phyloP scores from a whole-genome alignment of 2,113 vertebrate species.

The Nesogale talazaci region DNA sequence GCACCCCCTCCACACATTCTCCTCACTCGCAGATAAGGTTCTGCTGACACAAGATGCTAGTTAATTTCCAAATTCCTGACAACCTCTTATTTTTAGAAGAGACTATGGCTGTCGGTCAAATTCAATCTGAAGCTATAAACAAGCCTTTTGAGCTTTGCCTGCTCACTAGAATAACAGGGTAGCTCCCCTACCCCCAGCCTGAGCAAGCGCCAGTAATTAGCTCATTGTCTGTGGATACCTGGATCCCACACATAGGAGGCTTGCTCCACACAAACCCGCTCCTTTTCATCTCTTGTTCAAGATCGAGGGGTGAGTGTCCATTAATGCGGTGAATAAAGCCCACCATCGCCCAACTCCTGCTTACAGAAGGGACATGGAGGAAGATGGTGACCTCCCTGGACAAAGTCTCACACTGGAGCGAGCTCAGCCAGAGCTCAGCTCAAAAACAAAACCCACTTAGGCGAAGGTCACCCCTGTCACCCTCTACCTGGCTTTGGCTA shows the following conservation, averaged over 20 bases:
- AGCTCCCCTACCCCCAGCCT: conserved; percentile 31
- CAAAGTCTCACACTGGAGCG: neutral
- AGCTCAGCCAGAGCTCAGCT: no score
- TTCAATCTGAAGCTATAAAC: conserved; percentile 72
- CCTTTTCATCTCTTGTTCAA: conserved; percentile 4
- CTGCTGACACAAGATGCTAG: conserved; percentile 65
- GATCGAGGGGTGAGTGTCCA: conserved; percentile 58
- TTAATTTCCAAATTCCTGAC: conserved; percentile 73
- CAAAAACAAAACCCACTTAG: no score
- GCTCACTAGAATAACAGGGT: conserved; percentile 65
- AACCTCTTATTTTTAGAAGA: conserved; percentile 73
- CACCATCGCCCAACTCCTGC: neutral
- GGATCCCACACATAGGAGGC: neutral
- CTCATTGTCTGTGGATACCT: conserved; percentile 51
- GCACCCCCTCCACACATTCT: neutral
- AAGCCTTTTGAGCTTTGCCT: conserved; percentile 67
- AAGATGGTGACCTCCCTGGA: neutral
- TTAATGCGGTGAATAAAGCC: conserved; percentile 55
- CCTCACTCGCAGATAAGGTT: neutral
- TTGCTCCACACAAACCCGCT: fast-evolving
- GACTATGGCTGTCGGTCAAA: conserved; percentile 52
- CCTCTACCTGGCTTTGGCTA: neutral
- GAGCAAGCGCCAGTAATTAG: conserved; percentile 66
- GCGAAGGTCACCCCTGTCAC: no score
- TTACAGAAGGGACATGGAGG: neutral